Evolutionary conservation across 2,113 vertebrate genomes (phyloP).

Genomic region (Pachycephala philippinensis): DNA sequence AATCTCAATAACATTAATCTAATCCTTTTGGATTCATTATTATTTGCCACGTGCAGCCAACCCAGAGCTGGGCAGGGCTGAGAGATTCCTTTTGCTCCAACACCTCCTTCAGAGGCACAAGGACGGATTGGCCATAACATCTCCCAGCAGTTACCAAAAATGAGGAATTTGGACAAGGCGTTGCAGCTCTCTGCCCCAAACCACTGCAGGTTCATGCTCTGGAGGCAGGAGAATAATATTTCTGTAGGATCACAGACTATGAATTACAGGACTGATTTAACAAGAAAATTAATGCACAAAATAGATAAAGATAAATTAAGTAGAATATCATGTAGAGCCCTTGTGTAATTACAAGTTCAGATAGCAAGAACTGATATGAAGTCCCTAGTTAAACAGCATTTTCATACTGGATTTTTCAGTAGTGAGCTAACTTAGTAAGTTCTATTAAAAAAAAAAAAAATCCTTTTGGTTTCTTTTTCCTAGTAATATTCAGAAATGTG

Average conservation of each 20-base stretch:
- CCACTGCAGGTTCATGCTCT: not conserved
- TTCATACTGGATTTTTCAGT: not conserved
- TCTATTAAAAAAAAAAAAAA: not conserved
- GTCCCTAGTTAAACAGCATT: not conserved
- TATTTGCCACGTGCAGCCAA: too few species aligned
- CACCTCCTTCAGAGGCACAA: not conserved
- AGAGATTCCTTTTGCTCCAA: not conserved
- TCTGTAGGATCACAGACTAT: not conserved
- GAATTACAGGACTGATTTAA: not conserved
- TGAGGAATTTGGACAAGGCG: not conserved
- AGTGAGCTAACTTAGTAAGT: not conserved
- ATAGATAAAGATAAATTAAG: not conserved
- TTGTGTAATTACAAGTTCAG: not conserved
- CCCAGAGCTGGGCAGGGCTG: not conserved
- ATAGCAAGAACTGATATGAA: not conserved
- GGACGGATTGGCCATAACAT: fast-evolving
- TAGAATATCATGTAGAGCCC: not conserved
- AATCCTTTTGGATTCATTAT: too few species aligned
- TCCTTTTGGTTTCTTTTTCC: not conserved
- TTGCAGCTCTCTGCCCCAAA: not conserved
- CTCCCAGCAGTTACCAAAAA: not conserved
- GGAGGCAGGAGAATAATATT: not conserved
- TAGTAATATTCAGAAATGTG: not conserved
- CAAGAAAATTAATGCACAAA: not conserved
- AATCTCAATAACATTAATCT: too few species aligned